These are phyloP conservation scores for Calephelis nemesis DNA, from an alignment of 1,140 invertebrate genomes.

Conservation along the genomic window DNA sequence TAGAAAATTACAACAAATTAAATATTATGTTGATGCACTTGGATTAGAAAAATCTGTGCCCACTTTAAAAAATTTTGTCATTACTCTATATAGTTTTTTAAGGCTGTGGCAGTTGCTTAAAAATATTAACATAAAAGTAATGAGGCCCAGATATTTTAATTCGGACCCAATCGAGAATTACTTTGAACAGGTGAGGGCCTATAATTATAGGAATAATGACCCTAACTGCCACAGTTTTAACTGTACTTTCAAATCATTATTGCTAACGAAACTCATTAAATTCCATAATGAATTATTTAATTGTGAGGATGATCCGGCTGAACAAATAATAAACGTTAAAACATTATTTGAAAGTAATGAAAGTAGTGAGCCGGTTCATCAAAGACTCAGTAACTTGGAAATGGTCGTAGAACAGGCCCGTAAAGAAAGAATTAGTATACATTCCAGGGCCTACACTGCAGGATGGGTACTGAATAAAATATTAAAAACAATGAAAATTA, in stretches of 20 bases:
- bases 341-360: slow-evolving; percentile 5
- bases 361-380: not conserved
- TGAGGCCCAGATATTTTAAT: too few relatives aligned
- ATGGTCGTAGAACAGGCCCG: slow-evolving; percentile 9
- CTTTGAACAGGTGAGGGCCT: not conserved
- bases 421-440: slow-evolving; percentile 5
- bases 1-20: not conserved
- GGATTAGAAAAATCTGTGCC: slow-evolving; percentile 4
- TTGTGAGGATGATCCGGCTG: slow-evolving; percentile 11
- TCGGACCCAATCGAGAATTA: too few relatives aligned
- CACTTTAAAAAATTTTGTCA: not conserved
- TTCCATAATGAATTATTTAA: not conserved
- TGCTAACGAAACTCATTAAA: slow-evolving; percentile 8
- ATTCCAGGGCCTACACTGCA: slow-evolving; percentile 13
- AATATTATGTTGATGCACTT: not conserved
- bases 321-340: not conserved
- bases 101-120: slow-evolving; percentile 6
- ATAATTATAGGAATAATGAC: slow-evolving; percentile 14
- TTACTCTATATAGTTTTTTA: not conserved
- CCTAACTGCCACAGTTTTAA: not conserved
- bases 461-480: not conserved
- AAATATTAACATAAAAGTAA: slow-evolving; percentile 16
- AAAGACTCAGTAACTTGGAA: not conserved
- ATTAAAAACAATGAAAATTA: not conserved
- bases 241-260: slow-evolving; percentile 9